These are phyloP conservation scores for Nymphalis polychloros DNA, from an alignment of 2,888 invertebrate species.

Conservation along the genomic window DNA sequence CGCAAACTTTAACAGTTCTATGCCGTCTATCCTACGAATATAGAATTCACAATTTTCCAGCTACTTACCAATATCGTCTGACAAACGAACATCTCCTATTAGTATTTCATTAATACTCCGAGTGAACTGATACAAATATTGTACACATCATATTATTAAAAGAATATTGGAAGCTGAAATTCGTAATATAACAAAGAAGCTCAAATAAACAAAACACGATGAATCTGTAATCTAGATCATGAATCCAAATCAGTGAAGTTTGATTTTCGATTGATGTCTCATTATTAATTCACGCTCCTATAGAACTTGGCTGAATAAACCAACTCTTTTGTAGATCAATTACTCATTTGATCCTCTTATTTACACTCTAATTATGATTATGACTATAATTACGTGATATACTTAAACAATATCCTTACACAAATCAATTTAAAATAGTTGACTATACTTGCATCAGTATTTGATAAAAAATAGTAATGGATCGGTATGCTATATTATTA, in stretches of 20 bases:
- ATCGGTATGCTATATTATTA: too few relatives aligned
- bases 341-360: background rate
- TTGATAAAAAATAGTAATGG: too few relatives aligned
- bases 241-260: slow-evolving; percentile 13
- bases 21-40: too few relatives aligned
- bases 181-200: slow-evolving; percentile 3
- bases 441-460: too few relatives aligned
- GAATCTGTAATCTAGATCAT: slow-evolving; percentile 17
- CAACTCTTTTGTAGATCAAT: slow-evolving; percentile 14
- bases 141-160: too few relatives aligned
- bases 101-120: too few relatives aligned
- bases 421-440: too few relatives aligned
- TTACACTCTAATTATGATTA: slow-evolving; percentile 1
- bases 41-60: too few relatives aligned
- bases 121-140: too few relatives aligned
- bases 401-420: background rate
- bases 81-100: too few relatives aligned
- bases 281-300: slow-evolving; percentile 24
- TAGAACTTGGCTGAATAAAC: slow-evolving; percentile 27
- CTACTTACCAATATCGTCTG: too few relatives aligned
- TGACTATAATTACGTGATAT: background rate
- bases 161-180: background rate
- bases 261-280: slow-evolving; percentile 20
- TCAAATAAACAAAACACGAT: slow-evolving; percentile 17
- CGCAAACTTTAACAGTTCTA: too few relatives aligned